A percentile compares a stretch with the other conserved stretches of the same genome.
These are phyloP conservation scores for Beroe forskalii DNA, from an alignment of 37 sponge, comb jelly and placozoan genomes.

Conservation along the genomic window DNA sequence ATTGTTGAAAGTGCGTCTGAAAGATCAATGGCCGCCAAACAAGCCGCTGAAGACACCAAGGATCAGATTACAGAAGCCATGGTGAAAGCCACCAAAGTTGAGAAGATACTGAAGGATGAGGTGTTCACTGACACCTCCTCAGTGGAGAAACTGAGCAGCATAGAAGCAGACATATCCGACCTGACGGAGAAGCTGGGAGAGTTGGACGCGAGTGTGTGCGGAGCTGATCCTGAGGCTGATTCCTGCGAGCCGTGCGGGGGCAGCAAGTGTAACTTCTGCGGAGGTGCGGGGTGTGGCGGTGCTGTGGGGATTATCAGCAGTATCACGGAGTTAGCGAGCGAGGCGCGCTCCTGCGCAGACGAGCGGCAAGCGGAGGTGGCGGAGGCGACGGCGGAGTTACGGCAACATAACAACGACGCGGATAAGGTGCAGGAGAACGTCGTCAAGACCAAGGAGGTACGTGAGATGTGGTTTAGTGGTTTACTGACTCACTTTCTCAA, in stretches of 20 bases:
- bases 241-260: conserved; percentile 49
- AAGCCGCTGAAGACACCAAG: conserved; percentile 12
- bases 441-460: background rate
- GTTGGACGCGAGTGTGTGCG: conserved; percentile 34
- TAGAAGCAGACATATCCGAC: conserved; percentile 38
- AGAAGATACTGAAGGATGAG: conserved; percentile 34
- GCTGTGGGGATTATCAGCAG: conserved; percentile 42
- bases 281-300: conserved; percentile 36
- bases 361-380: conserved; percentile 13
- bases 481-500: too few species aligned
- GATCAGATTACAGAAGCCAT: background rate
- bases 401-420: conserved; percentile 22
- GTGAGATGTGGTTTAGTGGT: background rate
- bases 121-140: conserved; percentile 31
- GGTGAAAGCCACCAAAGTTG: background rate
- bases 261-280: conserved; percentile 61
- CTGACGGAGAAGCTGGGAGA: conserved; percentile 41
- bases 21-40: background rate
- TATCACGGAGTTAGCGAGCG: conserved; percentile 37
- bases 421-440: conserved; percentile 6
- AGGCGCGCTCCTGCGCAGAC: conserved; percentile 33
- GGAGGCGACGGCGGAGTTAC: background rate
- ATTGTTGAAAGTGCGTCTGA: conserved; percentile 20
- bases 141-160: background rate
- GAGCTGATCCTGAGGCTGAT: background rate